A percentile compares a stretch with the other conserved stretches of the same genome.
Evolutionary conservation across 2,888 invertebrate species (phyloP).

Genomic region (Hypomecis atomaria): DNA sequence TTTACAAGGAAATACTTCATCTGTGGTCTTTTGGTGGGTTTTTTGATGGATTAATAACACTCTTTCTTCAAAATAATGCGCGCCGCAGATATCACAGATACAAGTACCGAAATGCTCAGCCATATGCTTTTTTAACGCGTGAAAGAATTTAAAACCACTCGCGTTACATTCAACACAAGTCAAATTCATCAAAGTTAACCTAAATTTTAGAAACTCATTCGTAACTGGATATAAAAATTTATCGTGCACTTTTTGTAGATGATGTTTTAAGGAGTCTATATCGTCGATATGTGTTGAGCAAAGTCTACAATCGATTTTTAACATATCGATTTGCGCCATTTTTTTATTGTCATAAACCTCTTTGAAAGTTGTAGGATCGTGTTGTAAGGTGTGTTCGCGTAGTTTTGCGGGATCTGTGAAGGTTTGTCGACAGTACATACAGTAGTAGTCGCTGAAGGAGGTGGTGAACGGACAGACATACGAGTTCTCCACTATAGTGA

Average conservation of each 20-base stretch:
- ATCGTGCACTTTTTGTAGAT: conserved; percentile 57
- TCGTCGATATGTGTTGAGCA: conserved; percentile 59
- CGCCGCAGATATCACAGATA: conserved; percentile 74
- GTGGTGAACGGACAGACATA: conserved; percentile 72
- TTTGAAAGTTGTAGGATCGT: conserved; percentile 63
- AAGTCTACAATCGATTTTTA: conserved; percentile 67
- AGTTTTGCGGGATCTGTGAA: conserved; percentile 68
- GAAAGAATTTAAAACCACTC: conserved; percentile 62
- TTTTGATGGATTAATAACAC: conserved; percentile 75
- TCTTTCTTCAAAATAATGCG: conserved; percentile 75
- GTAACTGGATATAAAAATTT: conserved; percentile 53
- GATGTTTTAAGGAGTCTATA: conserved; percentile 60
- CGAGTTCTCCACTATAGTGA: conserved; percentile 65
- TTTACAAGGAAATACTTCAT: conserved; percentile 77
- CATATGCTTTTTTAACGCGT: conserved; percentile 73
- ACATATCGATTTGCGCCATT: conserved; percentile 62
- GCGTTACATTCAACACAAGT: conserved; percentile 61
- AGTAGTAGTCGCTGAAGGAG: conserved; percentile 68
- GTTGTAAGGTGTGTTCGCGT: conserved; percentile 64
- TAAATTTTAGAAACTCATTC: conserved; percentile 69
- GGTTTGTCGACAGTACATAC: conserved; percentile 67
- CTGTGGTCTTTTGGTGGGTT: conserved; percentile 70
- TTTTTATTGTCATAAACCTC: conserved; percentile 58
- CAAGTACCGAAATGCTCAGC: conserved; percentile 72
- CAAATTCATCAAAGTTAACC: conserved; percentile 58